phyloP scores from a whole-genome alignment of 1,140 invertebrate genomes.

The Cheumatopsyche charites region DNA sequence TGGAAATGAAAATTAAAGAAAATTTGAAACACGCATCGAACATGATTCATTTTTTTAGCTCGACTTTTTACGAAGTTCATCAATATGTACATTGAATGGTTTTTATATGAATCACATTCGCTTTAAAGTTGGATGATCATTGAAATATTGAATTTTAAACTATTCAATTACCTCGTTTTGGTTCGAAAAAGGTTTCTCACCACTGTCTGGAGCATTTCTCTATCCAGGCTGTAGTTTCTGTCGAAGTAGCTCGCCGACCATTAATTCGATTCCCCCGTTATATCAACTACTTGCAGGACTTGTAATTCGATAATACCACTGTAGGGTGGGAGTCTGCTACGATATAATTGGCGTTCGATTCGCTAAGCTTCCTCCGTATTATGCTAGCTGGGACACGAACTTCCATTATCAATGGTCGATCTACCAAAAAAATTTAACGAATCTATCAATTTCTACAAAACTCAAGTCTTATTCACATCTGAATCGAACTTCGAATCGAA shows the following conservation, averaged over 20 bases:
- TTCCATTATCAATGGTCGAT: background rate
- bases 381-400: background rate
- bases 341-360: slow-evolving; percentile 43
- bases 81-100: too few relatives aligned
- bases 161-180: too few relatives aligned
- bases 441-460: background rate
- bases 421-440: background rate
- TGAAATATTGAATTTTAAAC: too few relatives aligned
- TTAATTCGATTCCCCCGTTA: slow-evolving; percentile 43
- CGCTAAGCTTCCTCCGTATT: slow-evolving; percentile 23
- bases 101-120: too few relatives aligned
- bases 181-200: too few relatives aligned
- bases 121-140: too few relatives aligned
- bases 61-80: too few relatives aligned
- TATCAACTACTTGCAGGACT: slow-evolving; percentile 42
- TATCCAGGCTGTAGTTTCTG: slow-evolving; percentile 28
- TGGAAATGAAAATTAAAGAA: too few relatives aligned
- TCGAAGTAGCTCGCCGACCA: slow-evolving; percentile 34
- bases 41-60: too few relatives aligned
- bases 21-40: too few relatives aligned
- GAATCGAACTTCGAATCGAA: too few relatives aligned
- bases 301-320: slow-evolving; percentile 43
- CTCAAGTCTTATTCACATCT: background rate
- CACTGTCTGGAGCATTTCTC: too few relatives aligned
- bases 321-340: slow-evolving; percentile 32